Evolutionary conservation across 2,797 vertebrate species (phyloP), one percentile per base, ranked within the genome.

Genomic region (Sorex maritimensis): DNA sequence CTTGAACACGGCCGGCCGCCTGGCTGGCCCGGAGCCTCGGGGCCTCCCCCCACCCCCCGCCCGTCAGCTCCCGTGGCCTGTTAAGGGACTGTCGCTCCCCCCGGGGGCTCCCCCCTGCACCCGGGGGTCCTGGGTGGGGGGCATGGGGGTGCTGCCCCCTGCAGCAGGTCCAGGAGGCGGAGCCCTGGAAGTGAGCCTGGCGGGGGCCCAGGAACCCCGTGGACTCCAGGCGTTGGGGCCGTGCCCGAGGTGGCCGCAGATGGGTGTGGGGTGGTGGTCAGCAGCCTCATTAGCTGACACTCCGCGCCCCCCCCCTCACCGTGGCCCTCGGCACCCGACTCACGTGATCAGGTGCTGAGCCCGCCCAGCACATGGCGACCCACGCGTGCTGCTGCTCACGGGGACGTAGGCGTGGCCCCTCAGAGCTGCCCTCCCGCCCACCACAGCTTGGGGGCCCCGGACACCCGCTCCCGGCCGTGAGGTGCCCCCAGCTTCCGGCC

Each of bases 1-100:
- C 90, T 96, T 86, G 82, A 81, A 92, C 77, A 89, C 78, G 63
- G 30, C 63, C 0, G 72, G 67, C 93, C 63, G 87, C 11, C 11
- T 6, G 55, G 55, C 58, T 61, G 58, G 58, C 19, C 58, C 19
- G 19, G 21, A 61, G 58, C 58, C 19, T 21, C 52, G 17, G 55
- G 13, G 5, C 55, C 55, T 17, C 55, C 55, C 15, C 6, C 17
- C 21, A 8, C 6, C 49, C 49, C 49, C 49, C 49, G 10, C 10
- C 49, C 49, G 13, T 52, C 49, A 52, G 10, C 6, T n/a, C 94
- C 72, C 4, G 52, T 6, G 5, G 75, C 5, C 24, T 75, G 46
- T 90, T 74, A 75, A 92, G 91, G 78, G 78, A 44, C 65, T 46
- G 14, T 24, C 0, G 49, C 11, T 93, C 24, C n/a, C 28, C n/a